These are phyloP conservation scores for Montipora sp. DNA, from an alignment of 64 coral and sea anemone species.

Conservation along the genomic window DNA sequence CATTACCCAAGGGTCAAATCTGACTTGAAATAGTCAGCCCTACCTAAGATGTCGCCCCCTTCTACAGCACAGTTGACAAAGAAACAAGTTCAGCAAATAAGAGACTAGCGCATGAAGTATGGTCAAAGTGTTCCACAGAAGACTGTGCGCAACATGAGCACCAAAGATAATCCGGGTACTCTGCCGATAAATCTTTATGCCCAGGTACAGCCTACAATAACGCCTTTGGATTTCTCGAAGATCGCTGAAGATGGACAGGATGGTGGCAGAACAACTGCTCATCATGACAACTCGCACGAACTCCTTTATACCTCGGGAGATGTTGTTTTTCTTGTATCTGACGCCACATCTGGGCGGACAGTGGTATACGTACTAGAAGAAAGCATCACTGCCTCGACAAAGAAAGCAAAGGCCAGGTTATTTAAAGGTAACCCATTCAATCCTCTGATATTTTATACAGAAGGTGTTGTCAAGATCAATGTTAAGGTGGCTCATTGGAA, in stretches of 20 bases:
- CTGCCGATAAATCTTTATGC: constrained; percentile 41
- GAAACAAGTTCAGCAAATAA: constrained; percentile 11
- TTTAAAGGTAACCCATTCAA: background rate
- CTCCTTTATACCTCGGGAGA: no score
- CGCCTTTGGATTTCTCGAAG: constrained; percentile 46
- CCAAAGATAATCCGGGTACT: background rate
- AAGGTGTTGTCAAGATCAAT: constrained; percentile 51
- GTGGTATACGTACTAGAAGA: constrained; percentile 41
- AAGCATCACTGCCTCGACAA: constrained; percentile 50
- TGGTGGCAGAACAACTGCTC: no score
- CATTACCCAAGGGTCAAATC: constrained; percentile 14
- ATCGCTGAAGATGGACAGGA: background rate
- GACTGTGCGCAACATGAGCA: no score
- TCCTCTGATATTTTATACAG: no score
- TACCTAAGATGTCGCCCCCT: background rate
- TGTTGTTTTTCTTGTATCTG: background rate
- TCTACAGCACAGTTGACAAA: constrained; percentile 16
- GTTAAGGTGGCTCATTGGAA: constrained; percentile 18
- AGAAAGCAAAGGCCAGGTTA: constrained; percentile 16
- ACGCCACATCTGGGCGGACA: constrained; percentile 44
- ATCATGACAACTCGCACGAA: no score
- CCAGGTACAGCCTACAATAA: constrained; percentile 29
- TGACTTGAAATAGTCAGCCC: background rate
- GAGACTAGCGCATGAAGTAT: background rate
- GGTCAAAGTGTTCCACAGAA: no score